Evolutionary conservation across 1,140 invertebrate genomes (phyloP), one percentile per base, ranked within the genome.

Genomic region (Maconellicoccus hirsutus): DNA sequence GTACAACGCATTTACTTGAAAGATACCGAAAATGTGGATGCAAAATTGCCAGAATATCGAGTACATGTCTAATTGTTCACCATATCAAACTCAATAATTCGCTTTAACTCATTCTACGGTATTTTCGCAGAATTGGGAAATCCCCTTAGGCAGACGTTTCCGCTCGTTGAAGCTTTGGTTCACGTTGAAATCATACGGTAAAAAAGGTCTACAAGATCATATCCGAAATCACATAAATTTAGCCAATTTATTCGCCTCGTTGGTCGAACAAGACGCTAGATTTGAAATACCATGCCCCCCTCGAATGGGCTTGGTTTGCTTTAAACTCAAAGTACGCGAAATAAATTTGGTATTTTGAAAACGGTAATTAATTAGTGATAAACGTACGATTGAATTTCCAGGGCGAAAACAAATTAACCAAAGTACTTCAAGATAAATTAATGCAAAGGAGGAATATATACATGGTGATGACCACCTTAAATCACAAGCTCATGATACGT

Each of bases 101-200:
- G 4, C n/a, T n/a, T n/a, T n/a, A n/a, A n/a, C n/a, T n/a, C n/a
- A n/a, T n/a, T n/a, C n/a, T n/a, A 3, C 4, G 4, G n/a, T 52
- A 8, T 39, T 16, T 59, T 22, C 77, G n/a, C 78, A 96, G 84
- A 91, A 98, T 77, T 96, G 94, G 92, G 93, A 96, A 81, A 94
- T 98, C 76, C 86, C 94, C 12, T 79, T 98, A 39, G 93, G 94
- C 4, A 83, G 95, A 70, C 82, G 94, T 75, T 98, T 98, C 77
- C 84, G 94, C 22, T 87, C 96, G 0, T 79, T 98, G 4, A 98
- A 98, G 79, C 79, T 98, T 1, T 98, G 96, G 96, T 94, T 96
- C 74, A 92, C 94, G 0, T 78, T 98, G 69, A 84, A 93, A 73
- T 82, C 88, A 7, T 89, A 93, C 74, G 96, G 96, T 0, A 84